These are phyloP conservation scores for Lophotis ruficrista DNA, from an alignment of 2,113 vertebrate species.

Conservation along the genomic window DNA sequence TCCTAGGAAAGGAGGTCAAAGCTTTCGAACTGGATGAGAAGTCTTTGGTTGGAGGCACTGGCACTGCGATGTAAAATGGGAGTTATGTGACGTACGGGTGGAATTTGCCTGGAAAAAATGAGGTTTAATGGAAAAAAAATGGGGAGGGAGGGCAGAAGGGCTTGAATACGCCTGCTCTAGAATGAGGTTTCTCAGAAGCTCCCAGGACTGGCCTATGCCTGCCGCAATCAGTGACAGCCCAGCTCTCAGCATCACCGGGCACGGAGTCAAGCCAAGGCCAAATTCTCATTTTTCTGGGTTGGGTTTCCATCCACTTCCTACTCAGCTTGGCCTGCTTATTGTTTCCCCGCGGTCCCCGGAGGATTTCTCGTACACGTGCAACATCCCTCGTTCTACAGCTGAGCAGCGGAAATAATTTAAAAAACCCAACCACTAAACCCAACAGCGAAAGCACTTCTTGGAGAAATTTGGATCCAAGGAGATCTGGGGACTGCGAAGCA, in stretches of 20 bases:
- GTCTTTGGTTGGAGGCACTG: neutral
- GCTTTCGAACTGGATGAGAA: neutral
- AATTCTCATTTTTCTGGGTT: neutral
- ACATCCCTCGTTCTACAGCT: neutral
- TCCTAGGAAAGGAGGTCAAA: neutral
- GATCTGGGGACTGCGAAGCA: neutral
- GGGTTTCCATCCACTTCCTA: neutral
- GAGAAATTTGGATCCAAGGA: neutral
- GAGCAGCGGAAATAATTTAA: neutral
- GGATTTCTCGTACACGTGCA: neutral
- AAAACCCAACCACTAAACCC: neutral
- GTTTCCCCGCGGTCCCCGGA: neutral
- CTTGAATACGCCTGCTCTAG: neutral
- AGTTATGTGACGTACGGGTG: neutral
- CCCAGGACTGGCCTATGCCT: neutral
- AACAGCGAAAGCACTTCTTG: neutral
- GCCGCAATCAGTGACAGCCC: neutral
- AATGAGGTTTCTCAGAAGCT: neutral
- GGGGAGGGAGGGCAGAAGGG: fast-evolving
- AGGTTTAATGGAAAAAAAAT: neutral
- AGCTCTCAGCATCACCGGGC: neutral
- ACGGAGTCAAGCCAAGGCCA: neutral
- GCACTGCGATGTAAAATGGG: neutral
- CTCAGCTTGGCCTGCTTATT: neutral
- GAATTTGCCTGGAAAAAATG: neutral